Evolutionary conservation across 2,113 vertebrate genomes (phyloP), one percentile per base, ranked within the genome.

Genomic region (Apeltes quadracus): DNA sequence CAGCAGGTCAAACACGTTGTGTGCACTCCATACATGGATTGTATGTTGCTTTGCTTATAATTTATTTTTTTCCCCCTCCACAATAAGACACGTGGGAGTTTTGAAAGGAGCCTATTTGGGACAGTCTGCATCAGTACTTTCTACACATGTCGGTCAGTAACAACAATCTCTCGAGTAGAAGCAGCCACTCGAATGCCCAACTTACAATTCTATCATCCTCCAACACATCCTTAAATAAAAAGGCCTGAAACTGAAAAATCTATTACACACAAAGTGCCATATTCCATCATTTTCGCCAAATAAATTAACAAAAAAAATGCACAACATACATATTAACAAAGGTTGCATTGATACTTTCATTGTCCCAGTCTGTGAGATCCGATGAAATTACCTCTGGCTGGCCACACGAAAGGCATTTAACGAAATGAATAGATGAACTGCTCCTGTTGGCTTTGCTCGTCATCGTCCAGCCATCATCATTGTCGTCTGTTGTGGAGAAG

Each of bases 231-330:
- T 44, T 73, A 39, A 71, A 76, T 62, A 77, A 51, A n/a, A 48
- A 34, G 32, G 32, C 7, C 22, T n/a, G 22, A 34, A 46, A 74
- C 54, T 75, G 68, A 80, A 67, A 72, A 63, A 79, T 20, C 15
- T 23, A 12, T 66, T 77, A 72, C 68, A 82, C 80, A 89, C 87
- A 92, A 93, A 92, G 91, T 93, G 90, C 89, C 82, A 79, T 38
- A 75, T 88, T 71, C 85, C 61, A 79, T 85, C 71, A 83, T 81
- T 84, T 85, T 82, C 78, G 78, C 38, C 43, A 91, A 93, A 93
- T 92, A 93, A 93, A 92, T 91, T 91, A 93, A 90, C 85, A 80
- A 85, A 86, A 61, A 72, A 74, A 86, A 87, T 76, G 81, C 53
- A 67, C 66, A 78, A 83, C 69, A 83, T 66, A 91, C 76, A 89